These are phyloP conservation scores for Platycercus adscitus DNA, from an alignment of 2,113 vertebrate species.

Conservation along the genomic window DNA sequence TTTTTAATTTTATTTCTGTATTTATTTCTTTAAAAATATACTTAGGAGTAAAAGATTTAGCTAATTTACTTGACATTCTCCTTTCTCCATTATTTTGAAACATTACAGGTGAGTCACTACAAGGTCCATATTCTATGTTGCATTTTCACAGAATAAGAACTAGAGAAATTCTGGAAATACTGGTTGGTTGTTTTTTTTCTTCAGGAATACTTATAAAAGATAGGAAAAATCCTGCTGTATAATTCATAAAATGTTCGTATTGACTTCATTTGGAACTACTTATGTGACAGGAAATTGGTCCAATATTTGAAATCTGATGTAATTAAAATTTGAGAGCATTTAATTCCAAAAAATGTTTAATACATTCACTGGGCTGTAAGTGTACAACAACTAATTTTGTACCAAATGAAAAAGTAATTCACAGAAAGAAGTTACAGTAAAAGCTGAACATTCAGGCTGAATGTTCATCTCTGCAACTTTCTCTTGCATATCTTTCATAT, in stretches of 20 bases:
- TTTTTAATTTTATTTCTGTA: not conserved
- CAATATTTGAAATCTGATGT: constrained; percentile 42
- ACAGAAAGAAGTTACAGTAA: not conserved
- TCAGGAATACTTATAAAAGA: not conserved
- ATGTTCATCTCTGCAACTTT: not conserved
- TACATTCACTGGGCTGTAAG: not conserved
- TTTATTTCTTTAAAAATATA: not conserved
- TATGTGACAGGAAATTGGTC: not conserved
- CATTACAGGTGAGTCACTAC: not conserved
- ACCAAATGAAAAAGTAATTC: not conserved
- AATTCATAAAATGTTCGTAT: constrained; percentile 8
- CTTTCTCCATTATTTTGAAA: not conserved
- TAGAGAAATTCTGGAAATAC: not conserved
- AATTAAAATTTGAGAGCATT: constrained; percentile 15
- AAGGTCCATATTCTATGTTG: not conserved
- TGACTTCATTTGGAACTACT: not conserved
- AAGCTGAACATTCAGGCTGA: not conserved
- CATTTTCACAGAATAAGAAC: not conserved
- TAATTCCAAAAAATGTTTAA: not conserved
- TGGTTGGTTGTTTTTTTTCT: not conserved
- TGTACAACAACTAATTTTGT: not conserved
- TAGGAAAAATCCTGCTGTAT: not conserved
- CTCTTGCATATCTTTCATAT: not conserved
- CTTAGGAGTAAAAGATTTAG: not conserved
- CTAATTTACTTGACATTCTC: not conserved